These are phyloP conservation scores for Bombyx mandarina DNA, from an alignment of 1,140 invertebrate genomes.

Conservation along the genomic window DNA sequence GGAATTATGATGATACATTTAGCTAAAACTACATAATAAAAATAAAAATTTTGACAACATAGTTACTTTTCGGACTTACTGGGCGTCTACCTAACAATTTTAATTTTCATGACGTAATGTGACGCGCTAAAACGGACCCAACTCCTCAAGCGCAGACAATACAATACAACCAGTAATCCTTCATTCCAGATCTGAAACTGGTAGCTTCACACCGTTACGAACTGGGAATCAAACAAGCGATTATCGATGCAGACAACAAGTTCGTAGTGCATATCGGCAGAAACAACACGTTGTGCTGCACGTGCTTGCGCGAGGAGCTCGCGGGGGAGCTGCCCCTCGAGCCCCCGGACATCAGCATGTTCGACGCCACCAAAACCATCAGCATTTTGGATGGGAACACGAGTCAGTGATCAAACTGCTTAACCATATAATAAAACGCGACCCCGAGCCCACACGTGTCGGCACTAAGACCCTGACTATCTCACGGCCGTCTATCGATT, in stretches of 20 bases:
- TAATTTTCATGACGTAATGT: too few relatives aligned
- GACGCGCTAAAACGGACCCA: too few relatives aligned
- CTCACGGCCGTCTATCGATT: too few relatives aligned
- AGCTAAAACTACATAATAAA: too few relatives aligned
- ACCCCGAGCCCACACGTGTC: too few relatives aligned
- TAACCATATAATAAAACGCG: too few relatives aligned
- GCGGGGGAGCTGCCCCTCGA: conserved; percentile 15
- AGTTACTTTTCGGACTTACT: too few relatives aligned
- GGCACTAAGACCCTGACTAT: too few relatives aligned
- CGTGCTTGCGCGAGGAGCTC: conserved; percentile 5
- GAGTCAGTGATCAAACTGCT: conserved; percentile 23
- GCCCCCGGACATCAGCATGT: conserved; percentile 16
- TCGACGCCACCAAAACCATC: conserved; percentile 17
- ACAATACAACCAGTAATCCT: background rate
- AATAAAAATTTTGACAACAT: too few relatives aligned
- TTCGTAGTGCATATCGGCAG: conserved; percentile 27
- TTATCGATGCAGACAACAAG: conserved; percentile 21
- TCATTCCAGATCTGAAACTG: conserved; percentile 37
- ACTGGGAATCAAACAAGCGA: conserved; percentile 30
- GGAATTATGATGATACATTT: too few relatives aligned
- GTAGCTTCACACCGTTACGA: conserved; percentile 49
- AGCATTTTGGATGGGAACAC: conserved; percentile 28
- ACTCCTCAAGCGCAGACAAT: background rate
- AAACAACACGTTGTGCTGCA: conserved; percentile 19
- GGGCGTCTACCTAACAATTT: too few relatives aligned